These are phyloP conservation scores for Climacteris rufus DNA, from an alignment of 2,113 vertebrate genomes.

Conservation along the genomic window DNA sequence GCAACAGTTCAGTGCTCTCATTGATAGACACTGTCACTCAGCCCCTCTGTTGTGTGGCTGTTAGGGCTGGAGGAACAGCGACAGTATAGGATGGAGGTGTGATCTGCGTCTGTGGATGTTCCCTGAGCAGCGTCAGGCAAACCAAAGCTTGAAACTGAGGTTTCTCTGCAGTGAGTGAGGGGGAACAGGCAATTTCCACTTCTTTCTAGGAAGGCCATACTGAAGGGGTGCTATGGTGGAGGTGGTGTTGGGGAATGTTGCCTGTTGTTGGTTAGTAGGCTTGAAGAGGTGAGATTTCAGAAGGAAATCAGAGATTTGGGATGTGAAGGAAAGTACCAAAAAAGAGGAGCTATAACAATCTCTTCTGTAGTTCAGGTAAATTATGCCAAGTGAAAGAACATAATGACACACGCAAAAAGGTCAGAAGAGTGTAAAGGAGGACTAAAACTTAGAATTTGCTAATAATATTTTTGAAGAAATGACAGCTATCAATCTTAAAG, in stretches of 20 bases:
- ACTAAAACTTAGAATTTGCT: neutral
- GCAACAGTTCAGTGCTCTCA: neutral
- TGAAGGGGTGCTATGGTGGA: neutral
- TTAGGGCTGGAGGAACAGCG: accelerated
- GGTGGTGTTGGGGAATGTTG: neutral
- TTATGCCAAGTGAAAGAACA: neutral
- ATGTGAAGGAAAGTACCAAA: neutral
- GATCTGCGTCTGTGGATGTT: accelerated
- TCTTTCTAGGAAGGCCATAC: neutral
- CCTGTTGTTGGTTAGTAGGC: neutral
- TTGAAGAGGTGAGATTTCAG: neutral
- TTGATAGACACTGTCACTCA: neutral
- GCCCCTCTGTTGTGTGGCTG: neutral
- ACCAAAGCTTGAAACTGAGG: neutral
- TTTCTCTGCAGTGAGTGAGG: neutral
- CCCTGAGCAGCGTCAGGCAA: neutral
- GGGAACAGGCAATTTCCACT: neutral
- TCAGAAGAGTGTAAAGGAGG: neutral
- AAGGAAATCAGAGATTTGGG: neutral
- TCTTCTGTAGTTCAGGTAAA: neutral
- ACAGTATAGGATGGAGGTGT: accelerated
- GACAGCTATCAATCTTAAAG: neutral
- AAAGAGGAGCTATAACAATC: neutral
- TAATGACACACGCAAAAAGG: neutral
- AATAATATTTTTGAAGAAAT: neutral